Conservation (phyloP, 2,797 vertebrate genomes). For the Cuculus canorus region DNA sequence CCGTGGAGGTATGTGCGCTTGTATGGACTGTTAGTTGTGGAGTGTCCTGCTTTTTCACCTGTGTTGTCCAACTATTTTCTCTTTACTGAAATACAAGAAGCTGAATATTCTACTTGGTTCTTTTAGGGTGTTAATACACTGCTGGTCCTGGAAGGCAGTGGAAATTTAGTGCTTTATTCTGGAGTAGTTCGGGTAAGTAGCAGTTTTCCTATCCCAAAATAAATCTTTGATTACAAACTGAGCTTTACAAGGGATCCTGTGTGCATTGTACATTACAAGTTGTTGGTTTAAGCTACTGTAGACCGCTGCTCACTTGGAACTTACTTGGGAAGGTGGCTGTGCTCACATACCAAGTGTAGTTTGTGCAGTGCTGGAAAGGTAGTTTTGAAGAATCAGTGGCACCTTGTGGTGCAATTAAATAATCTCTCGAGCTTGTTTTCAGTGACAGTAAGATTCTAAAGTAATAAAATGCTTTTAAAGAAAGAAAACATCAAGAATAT, state of each 20-base stretch:
- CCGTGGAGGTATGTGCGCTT: constrained; percentile 83
- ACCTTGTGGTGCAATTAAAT: not conserved
- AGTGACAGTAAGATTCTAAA: not conserved
- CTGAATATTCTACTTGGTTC: not conserved
- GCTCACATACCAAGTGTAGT: too few species aligned
- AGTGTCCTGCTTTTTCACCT: not conserved
- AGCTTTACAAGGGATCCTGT: not conserved
- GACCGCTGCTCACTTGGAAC: not conserved
- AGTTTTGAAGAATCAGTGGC: not conserved
- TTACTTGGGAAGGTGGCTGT: not conserved
- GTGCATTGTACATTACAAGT: too few species aligned
- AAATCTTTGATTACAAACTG: not conserved
- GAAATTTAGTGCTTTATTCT: constrained; percentile 93
- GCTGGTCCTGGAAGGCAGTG: constrained; percentile 91
- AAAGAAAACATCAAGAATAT: not conserved
- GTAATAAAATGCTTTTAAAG: not conserved
- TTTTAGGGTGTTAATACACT: constrained; percentile 88
- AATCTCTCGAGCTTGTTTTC: not conserved
- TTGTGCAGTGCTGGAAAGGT: not conserved
- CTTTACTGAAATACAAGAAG: not conserved
- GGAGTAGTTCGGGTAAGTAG: constrained; percentile 88
- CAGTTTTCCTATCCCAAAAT: not conserved
- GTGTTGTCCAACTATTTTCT: not conserved
- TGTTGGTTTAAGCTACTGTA: not conserved
- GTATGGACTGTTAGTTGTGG: not conserved